These are phyloP conservation scores for Pocota personata DNA, from an alignment of 2,888 invertebrate genomes.

Conservation along the genomic window DNA sequence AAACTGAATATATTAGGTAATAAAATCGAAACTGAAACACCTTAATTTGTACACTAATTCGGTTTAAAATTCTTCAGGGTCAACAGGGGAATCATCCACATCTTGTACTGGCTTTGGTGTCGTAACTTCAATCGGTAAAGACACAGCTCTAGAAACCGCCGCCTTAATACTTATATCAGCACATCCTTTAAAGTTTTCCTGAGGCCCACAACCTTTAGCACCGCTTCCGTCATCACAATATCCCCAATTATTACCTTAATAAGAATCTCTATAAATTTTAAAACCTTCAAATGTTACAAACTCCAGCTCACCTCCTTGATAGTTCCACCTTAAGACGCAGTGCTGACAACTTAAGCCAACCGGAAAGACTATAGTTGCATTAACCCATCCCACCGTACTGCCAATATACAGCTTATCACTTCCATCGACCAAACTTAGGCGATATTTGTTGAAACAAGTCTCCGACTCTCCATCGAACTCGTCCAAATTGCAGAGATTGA, in stretches of 20 bases:
- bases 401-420: constrained; percentile 75
- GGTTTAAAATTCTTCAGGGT: constrained; percentile 1
- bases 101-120: neutral
- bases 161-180: constrained; percentile 82
- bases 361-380: constrained; percentile 81
- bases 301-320: constrained; percentile 81
- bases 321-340: constrained; percentile 85
- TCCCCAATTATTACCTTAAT: constrained; percentile 83
- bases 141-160: constrained; percentile 39
- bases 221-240: constrained; percentile 81
- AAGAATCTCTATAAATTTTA: neutral
- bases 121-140: neutral
- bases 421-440: constrained; percentile 79
- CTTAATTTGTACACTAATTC: neutral
- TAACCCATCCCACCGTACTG: constrained; percentile 76
- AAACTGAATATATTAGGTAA: neutral
- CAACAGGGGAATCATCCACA: constrained; percentile 2
- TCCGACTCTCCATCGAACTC: constrained; percentile 83
- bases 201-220: constrained; percentile 83
- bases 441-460: constrained; percentile 83
- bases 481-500: constrained; percentile 82
- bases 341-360: constrained; percentile 83
- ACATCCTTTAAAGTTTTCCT: constrained; percentile 84
- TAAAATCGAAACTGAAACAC: neutral
- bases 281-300: neutral